Evolutionary conservation across 1,140 invertebrate genomes (phyloP).

Genomic region (Kradibia gibbosae): DNA sequence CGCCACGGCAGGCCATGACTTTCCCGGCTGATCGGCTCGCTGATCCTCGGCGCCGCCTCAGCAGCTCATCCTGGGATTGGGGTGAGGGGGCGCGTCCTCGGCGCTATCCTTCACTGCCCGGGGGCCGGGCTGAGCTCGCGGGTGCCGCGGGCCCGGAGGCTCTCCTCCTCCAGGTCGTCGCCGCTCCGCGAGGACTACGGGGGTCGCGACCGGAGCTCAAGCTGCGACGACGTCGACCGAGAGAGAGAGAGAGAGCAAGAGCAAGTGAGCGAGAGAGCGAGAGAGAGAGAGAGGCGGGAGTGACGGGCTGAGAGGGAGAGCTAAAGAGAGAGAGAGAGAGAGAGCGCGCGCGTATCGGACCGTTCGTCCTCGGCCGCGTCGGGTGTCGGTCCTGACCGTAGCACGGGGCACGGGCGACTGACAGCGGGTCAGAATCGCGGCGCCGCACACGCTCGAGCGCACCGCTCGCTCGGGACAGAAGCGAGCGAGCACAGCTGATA

Average conservation of each 20-base stretch:
- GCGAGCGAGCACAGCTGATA: conserved; percentile 34
- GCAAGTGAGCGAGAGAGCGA: too few species aligned
- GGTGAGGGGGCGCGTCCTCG: not conserved
- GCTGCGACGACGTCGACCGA: not conserved
- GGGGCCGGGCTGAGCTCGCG: not conserved
- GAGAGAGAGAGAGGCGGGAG: too few species aligned
- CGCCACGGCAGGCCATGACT: conserved; percentile 69
- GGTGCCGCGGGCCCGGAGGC: not conserved
- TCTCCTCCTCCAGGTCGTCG: too few species aligned
- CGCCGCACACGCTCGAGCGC: conserved; percentile 48
- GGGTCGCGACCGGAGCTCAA: too few species aligned
- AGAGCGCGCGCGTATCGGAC: not conserved
- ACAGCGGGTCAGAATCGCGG: conserved; percentile 68
- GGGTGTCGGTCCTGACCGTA: conserved; percentile 69
- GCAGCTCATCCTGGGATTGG: conserved; percentile 62
- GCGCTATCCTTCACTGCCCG: not conserved
- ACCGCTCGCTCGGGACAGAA: conserved; percentile 45
- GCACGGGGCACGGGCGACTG: conserved; percentile 73
- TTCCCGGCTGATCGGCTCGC: conserved; percentile 54
- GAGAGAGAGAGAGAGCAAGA: too few species aligned
- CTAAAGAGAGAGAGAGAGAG: not conserved
- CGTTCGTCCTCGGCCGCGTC: not conserved
- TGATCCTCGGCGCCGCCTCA: conserved; percentile 53
- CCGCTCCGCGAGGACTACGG: too few species aligned
- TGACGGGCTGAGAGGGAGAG: not conserved